A percentile compares a stretch with the other conserved stretches of the same genome.
Conservation (phyloP, 2,888 invertebrate species). For the Exephanes ischioxanthus region DNA sequence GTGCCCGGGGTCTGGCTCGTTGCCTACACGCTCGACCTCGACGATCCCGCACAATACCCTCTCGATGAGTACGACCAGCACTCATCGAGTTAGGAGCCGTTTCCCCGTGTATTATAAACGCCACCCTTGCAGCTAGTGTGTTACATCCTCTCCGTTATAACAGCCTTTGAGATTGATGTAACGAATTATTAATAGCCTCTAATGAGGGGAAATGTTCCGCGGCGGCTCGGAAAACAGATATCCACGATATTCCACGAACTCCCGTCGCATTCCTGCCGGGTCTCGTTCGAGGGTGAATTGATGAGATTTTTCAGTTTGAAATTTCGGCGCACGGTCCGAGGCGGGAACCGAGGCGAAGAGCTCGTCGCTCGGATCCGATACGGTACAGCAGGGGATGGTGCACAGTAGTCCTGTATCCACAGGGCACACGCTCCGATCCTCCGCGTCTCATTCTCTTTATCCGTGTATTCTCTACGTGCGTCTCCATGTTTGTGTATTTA, state of each 20-base stretch:
- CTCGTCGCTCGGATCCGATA: conserved; percentile 30
- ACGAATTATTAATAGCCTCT: conserved; percentile 66
- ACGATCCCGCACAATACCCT: conserved; percentile 32
- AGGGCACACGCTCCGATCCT: conserved; percentile 50
- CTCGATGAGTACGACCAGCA: background rate
- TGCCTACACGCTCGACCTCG: conserved; percentile 25
- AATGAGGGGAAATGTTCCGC: conserved; percentile 55
- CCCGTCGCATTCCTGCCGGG: conserved; percentile 14
- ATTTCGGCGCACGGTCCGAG: conserved; percentile 31
- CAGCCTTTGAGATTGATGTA: conserved; percentile 49
- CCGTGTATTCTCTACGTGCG: conserved; percentile 25
- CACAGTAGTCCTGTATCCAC: background rate
- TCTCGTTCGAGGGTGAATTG: conserved; percentile 44
- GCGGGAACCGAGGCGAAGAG: conserved; percentile 14
- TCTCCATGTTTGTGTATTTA: conserved; percentile 52
- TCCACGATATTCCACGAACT: conserved; percentile 24
- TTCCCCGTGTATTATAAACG: conserved; percentile 12
- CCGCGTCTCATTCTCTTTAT: conserved; percentile 42
- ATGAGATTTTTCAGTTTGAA: conserved; percentile 58
- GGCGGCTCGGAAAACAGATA: conserved; percentile 49
- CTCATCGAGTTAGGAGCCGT: conserved; percentile 27
- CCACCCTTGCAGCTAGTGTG: background rate
- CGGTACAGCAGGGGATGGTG: background rate
- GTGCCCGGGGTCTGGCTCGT: conserved; percentile 39
- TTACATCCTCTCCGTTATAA: conserved; percentile 21